Evolutionary conservation across 1,140 invertebrate species (phyloP), one percentile per base, ranked within the genome.

Genomic region (Ladona fulva): DNA sequence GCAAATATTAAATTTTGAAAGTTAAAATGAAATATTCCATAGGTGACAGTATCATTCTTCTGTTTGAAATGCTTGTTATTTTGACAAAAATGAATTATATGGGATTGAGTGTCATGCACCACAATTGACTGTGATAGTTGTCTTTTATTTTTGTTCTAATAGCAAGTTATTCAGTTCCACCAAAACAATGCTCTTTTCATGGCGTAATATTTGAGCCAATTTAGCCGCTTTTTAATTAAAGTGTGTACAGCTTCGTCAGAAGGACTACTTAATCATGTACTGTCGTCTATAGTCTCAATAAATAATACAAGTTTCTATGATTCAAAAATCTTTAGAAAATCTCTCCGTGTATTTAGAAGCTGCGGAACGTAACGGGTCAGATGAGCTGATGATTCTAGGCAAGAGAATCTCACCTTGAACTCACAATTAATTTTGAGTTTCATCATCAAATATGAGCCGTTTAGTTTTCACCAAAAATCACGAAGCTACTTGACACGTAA

Each of bases 31-130:
- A 66, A 19, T 66, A 66, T 66, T 6, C 52, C 12, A 12, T 66
- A 66, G 52, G 29, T 37, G 29, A 37, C 29, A 37, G 29, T 66
- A 19, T 3, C 3, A 66, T 3, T 19, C 14, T 66, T n/a, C n/a
- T 66, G 52, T 66, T 66, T 66, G 52, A 66, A 66, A 66, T 66
- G 52, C 52, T 66, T 66, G n/a, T 66, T 66, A 66, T 66, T 66
- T 66, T 66, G 52, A 66, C 52, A 66, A 66, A n/a, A 19, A 66
- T 66, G n/a, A 66, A 66, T 66, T 66, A 37, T 66, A 66, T 66
- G 52, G 52, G n/a, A 66, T 16, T 66, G 44, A 66, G n/a, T 66
- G n/a, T 66, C 52, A 66, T 66, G 14, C 52, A 66, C 52, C 3
- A 66, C n/a, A 66, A 16, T 66, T 66, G 3, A 66, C 52, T 66